Conservation (phyloP, 2,888 invertebrate species). For the Agapostemon virescens region DNA sequence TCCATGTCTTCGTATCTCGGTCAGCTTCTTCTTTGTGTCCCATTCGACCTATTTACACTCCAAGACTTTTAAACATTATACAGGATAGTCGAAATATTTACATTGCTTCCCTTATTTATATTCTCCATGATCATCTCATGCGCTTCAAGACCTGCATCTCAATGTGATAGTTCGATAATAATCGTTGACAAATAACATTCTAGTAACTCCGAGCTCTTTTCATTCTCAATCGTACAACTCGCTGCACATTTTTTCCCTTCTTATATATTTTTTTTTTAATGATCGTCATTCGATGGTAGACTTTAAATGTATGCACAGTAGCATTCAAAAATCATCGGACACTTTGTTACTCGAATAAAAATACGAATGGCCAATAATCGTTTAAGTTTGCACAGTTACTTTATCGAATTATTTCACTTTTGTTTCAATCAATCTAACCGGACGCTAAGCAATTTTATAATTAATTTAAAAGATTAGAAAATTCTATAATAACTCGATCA, state of each 20-base stretch:
- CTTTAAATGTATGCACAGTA: conserved; percentile 39
- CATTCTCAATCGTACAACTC: conserved; percentile 65
- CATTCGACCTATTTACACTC: conserved; percentile 67
- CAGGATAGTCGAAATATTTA: conserved; percentile 30
- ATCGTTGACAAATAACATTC: conserved; percentile 55
- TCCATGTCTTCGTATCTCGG: conserved; percentile 57
- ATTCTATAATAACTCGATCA: background rate
- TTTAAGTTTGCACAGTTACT: background rate
- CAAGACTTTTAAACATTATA: conserved; percentile 56
- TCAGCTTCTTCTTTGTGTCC: conserved; percentile 54
- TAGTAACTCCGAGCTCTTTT: conserved; percentile 49
- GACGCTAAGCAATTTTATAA: background rate
- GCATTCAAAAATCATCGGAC: background rate
- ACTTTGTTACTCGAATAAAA: background rate
- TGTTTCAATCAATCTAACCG: background rate
- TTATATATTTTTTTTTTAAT: too few species aligned
- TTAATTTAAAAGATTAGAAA: background rate
- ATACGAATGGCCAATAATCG: background rate
- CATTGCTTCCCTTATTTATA: conserved; percentile 37
- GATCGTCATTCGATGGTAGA: conserved; percentile 33
- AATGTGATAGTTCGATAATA: conserved; percentile 47
- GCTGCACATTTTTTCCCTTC: conserved; percentile 43
- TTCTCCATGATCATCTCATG: conserved; percentile 32
- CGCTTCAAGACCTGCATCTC: conserved; percentile 56
- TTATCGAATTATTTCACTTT: background rate